Evolutionary conservation across 2,797 vertebrate genomes (phyloP).

Genomic region (Pangasius mekongensis): DNA sequence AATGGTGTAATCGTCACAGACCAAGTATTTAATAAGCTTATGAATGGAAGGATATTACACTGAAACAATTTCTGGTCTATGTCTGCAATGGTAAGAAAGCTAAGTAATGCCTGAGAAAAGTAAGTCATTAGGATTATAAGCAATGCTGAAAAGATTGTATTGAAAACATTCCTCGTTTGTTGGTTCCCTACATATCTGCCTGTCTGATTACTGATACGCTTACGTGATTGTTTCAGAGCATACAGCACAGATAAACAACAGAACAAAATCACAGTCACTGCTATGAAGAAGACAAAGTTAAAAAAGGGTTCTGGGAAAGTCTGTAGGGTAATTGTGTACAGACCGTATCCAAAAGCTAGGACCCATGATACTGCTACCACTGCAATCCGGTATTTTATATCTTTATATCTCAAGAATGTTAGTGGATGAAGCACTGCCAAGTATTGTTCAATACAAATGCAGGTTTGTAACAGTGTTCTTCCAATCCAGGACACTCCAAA

Average conservation of each 20-base stretch:
- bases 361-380: not conserved
- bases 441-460: slow-evolving; percentile 35
- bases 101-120: slow-evolving; percentile 9
- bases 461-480: slow-evolving; percentile 31
- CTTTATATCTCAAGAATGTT: slow-evolving; percentile 1
- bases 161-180: slow-evolving; percentile 48
- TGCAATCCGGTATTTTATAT: not conserved
- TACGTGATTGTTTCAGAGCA: slow-evolving; percentile 21
- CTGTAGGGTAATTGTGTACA: not conserved
- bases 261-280: slow-evolving; percentile 10
- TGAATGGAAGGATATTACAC: slow-evolving; percentile 7
- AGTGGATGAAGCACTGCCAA: slow-evolving; percentile 16
- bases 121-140: slow-evolving; percentile 29
- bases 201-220: not conserved
- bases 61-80: not conserved
- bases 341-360: not conserved
- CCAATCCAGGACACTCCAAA: not conserved
- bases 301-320: slow-evolving; percentile 15
- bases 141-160: slow-evolving; percentile 16
- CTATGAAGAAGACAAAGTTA: not conserved
- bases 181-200: slow-evolving; percentile 30
- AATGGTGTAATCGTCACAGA: slow-evolving; percentile 32
- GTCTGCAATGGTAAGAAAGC: not conserved
- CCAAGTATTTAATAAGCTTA: not conserved
- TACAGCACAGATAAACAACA: slow-evolving; percentile 38